Percentiles rank a stretch among this genome's conserved stretches.
Evolutionary conservation across 2,113 vertebrate species (phyloP).

Genomic region (Aspidoscelis tigris): DNA sequence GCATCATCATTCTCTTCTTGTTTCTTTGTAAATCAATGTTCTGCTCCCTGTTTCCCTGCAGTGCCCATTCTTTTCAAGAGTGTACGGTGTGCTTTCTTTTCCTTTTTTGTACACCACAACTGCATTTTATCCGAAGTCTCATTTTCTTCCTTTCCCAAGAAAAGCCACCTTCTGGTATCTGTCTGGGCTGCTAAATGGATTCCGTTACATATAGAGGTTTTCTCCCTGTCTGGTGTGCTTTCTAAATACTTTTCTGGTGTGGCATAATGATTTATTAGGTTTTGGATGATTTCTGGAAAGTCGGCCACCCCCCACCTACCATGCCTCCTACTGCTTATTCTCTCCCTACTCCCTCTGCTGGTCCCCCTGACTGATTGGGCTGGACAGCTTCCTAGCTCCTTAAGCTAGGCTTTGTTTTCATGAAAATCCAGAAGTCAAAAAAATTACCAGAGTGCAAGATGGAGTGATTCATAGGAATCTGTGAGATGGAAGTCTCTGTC

Average conservation of each 20-base stretch:
- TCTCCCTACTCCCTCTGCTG: not conserved
- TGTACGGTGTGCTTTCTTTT: constrained; percentile 24
- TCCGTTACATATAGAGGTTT: constrained; percentile 45
- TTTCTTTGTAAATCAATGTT: constrained; percentile 3
- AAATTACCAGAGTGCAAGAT: constrained; percentile 33
- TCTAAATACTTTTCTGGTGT: constrained; percentile 10
- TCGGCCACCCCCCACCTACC: constrained; percentile 46
- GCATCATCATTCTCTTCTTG: not conserved
- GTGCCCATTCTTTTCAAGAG: constrained; percentile 21
- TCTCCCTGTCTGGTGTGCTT: constrained; percentile 49
- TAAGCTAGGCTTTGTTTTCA: constrained; percentile 34
- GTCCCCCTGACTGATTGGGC: not conserved
- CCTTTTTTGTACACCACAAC: not conserved
- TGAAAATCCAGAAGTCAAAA: constrained; percentile 41
- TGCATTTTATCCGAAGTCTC: not conserved
- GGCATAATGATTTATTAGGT: constrained; percentile 52
- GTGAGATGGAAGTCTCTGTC: constrained; percentile 1
- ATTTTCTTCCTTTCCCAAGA: not conserved
- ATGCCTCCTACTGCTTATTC: not conserved
- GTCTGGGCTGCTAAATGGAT: constrained; percentile 23
- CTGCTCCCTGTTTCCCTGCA: constrained; percentile 5
- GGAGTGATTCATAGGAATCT: constrained; percentile 36
- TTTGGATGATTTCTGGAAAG: constrained; percentile 48
- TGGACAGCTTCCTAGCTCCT: constrained; percentile 16
- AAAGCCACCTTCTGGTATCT: constrained; percentile 5